These are phyloP conservation scores for Epinotia ramella DNA, from an alignment of 2,888 invertebrate genomes.

Conservation along the genomic window DNA sequence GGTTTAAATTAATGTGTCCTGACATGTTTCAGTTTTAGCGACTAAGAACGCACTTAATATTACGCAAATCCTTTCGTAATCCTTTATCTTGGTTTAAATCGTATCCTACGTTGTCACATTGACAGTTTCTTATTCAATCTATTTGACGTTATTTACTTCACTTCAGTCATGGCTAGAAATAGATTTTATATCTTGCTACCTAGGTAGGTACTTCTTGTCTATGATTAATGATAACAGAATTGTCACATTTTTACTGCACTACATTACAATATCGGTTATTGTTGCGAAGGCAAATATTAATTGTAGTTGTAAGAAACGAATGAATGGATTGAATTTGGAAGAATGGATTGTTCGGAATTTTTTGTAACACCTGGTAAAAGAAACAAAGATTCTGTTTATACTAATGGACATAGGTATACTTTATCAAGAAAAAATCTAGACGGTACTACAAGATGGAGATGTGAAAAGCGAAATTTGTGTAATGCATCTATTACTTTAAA, in stretches of 20 bases:
- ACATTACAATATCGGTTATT: conserved; percentile 3
- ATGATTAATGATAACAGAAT: conserved; percentile 5
- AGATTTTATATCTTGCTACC: conserved; percentile 19
- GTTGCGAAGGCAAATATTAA: conserved; percentile 7
- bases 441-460: conserved; percentile 13
- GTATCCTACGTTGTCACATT: background rate
- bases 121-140: conserved; percentile 1
- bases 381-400: conserved; percentile 23
- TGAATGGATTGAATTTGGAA: no score
- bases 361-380: conserved; percentile 21
- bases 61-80: no score
- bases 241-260: conserved; percentile 10
- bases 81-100: no score
- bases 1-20: no score
- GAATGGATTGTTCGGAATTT: conserved; percentile 17
- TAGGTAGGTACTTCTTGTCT: conserved; percentile 9
- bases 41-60: no score
- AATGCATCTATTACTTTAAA: conserved; percentile 20
- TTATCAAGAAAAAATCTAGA: conserved; percentile 29
- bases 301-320: conserved; percentile 17
- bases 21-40: no score
- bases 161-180: conserved; percentile 17
- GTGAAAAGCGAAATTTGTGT: conserved; percentile 20
- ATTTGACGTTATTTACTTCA: no score
- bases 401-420: conserved; percentile 18